phyloP scores from a whole-genome alignment of 2,888 invertebrate genomes.

The Ommatoiulus sabulosus region DNA sequence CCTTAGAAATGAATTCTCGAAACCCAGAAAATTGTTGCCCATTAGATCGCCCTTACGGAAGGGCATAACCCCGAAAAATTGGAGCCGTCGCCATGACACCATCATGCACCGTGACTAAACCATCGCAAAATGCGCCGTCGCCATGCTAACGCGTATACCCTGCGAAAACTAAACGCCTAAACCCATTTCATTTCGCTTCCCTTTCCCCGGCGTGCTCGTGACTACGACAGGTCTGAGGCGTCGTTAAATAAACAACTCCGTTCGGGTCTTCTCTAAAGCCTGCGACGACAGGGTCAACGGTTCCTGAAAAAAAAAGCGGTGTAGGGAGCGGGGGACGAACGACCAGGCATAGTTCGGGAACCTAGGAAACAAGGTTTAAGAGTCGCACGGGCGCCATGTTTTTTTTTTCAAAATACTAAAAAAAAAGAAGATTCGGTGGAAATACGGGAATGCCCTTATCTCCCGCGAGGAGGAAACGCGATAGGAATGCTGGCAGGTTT shows the following conservation, averaged over 20 bases:
- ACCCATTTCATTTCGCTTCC: too few species aligned
- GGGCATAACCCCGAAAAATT: too few species aligned
- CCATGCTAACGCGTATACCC: too few species aligned
- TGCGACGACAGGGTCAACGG: not conserved
- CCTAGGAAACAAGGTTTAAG: not conserved
- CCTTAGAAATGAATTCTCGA: too few species aligned
- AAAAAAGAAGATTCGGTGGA: not conserved
- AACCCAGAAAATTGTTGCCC: too few species aligned
- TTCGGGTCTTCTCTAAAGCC: not conserved
- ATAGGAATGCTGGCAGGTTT: conserved; percentile 48
- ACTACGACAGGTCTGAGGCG: not conserved
- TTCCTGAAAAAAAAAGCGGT: not conserved
- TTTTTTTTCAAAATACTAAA: not conserved
- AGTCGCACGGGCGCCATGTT: not conserved
- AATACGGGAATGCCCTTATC: conserved; percentile 39
- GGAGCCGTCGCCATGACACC: too few species aligned
- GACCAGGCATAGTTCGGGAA: not conserved
- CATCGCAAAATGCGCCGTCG: too few species aligned
- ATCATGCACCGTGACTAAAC: too few species aligned
- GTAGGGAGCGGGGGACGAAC: not conserved
- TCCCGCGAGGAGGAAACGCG: not conserved
- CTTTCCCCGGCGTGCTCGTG: not conserved
- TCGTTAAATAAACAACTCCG: not conserved
- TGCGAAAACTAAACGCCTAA: too few species aligned
- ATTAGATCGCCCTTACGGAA: too few species aligned